Evolutionary conservation across 2,888 invertebrate species (phyloP), one percentile per base, ranked within the genome.

Genomic region (Drosophila picticornis): DNA sequence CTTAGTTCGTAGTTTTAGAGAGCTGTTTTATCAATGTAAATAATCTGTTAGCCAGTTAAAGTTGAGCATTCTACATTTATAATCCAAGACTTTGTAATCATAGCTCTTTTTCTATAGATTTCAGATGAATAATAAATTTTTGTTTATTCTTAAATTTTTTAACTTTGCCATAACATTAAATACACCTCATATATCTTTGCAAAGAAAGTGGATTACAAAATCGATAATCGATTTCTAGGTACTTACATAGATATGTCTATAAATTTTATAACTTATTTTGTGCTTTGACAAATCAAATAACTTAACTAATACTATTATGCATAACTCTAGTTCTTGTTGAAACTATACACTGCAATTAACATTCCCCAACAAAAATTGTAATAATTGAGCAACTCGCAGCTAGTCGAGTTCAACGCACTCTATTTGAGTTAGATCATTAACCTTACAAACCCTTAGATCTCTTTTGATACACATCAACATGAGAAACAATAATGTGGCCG

Each of bases 371-470:
- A 19, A 29, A 7, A 27, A 43, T 27, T 34, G 2, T 34, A 22
- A 29, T 29, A 36, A 22, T 22, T 29, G 22, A 11, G 10, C 29
- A 19, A 46, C 19, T 34, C 31, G 31, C 22, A 13, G 40, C 43
- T 19, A 4, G 1, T 25, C 11, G 63, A 80, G 85, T 89, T 85
- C 90, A 78, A 64, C 61, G 82, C 52, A 58, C 84, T 60, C 9
- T 9, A 10, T 16, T n/a, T 52, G 27, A 38, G 6, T 32, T 55
- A 63, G 84, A 80, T 84, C 87, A 60, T 80, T 87, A 84, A 85
- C 85, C 90, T 84, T 72, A 50, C 58, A 79, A 66, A 68, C 19
- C 50, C 55, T 40, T 2, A 40, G 50, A 48, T 56, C 27, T 34
- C 50, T 48, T 36, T 25, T 60, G 68, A 46, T 71, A n/a, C 36